Percentiles rank a stretch among this genome's conserved stretches.
Evolutionary conservation across 2,113 vertebrate genomes (phyloP).

Genomic region (Myiagra hebetior): DNA sequence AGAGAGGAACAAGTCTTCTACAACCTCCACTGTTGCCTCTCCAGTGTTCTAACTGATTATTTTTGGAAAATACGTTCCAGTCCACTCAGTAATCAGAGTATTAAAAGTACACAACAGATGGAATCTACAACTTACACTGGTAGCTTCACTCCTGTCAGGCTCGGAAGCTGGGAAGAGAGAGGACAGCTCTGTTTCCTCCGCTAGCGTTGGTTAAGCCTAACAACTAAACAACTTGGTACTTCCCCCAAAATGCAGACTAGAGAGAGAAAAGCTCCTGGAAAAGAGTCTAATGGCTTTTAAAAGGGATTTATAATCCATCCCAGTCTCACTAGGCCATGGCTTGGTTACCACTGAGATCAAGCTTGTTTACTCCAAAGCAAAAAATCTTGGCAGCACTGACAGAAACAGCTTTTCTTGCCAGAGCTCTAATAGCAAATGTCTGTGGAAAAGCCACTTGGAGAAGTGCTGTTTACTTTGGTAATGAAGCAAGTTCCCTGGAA

Average conservation of each 20-base stretch:
- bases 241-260: neutral
- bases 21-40: rapidly evolving
- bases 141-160: neutral
- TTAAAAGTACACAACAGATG: neutral
- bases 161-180: neutral
- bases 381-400: conserved; percentile 10
- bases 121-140: neutral
- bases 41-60: neutral
- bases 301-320: neutral
- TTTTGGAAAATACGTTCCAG: neutral
- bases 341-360: neutral
- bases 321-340: neutral
- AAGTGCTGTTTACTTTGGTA: conserved; percentile 33
- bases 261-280: neutral
- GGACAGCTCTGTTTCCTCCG: rapidly evolving
- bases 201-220: neutral
- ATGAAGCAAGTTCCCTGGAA: conserved; percentile 34
- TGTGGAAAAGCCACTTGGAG: conserved; percentile 9
- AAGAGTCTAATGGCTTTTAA: neutral
- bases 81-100: too few relatives aligned
- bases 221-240: neutral
- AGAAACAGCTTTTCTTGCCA: conserved; percentile 42
- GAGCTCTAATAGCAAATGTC: neutral
- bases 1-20: neutral
- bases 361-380: conserved; percentile 53